A percentile compares a stretch with the other conserved stretches of the same genome.
These are phyloP conservation scores for Selene dorsalis DNA, from an alignment of 2,797 vertebrate genomes.

Conservation along the genomic window DNA sequence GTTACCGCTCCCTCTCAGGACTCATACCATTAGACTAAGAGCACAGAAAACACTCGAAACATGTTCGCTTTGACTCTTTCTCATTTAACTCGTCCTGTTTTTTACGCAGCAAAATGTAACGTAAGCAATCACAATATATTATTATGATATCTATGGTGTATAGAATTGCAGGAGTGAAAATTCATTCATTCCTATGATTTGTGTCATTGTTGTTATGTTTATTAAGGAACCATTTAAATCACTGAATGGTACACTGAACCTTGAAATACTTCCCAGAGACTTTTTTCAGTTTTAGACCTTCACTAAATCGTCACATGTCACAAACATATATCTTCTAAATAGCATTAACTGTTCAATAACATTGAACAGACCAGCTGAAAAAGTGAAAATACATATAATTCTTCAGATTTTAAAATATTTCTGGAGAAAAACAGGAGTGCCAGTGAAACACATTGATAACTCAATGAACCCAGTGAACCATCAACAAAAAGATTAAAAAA, in stretches of 20 bases:
- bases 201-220: neutral
- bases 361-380: neutral
- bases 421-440: neutral
- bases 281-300: neutral
- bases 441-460: neutral
- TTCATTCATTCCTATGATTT: neutral
- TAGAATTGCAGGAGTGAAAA: neutral
- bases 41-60: slow-evolving; percentile 43
- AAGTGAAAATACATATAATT: neutral
- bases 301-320: neutral
- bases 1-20: slow-evolving; percentile 63
- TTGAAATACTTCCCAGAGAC: neutral
- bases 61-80: slow-evolving; percentile 48
- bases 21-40: slow-evolving; percentile 59
- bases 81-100: neutral
- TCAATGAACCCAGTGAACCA: neutral
- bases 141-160: neutral
- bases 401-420: neutral
- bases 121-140: slow-evolving; percentile 2
- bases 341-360: neutral
- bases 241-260: neutral
- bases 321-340: neutral
- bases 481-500: neutral
- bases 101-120: neutral
- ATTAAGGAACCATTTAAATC: neutral